Conservation (phyloP, 2,888 invertebrate genomes). For the Acronicta aceris region DNA sequence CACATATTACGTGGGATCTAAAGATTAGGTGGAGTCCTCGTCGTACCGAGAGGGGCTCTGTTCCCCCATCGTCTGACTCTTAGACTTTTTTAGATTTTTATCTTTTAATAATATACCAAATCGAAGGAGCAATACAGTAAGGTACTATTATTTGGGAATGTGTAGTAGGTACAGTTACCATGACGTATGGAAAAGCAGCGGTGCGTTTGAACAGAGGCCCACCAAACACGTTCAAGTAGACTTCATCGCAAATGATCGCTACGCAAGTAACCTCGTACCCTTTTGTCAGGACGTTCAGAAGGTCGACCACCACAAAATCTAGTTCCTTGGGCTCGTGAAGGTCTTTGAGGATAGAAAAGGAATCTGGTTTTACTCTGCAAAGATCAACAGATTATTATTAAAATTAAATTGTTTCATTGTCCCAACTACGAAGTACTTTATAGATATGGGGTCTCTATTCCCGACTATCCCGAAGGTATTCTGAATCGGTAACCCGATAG, state of each 20-base stretch:
- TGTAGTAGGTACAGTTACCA: slow-evolving; percentile 73
- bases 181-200: slow-evolving; percentile 82
- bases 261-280: slow-evolving; percentile 83
- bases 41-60: no score
- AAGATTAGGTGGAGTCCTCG: no score
- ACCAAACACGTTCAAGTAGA: slow-evolving; percentile 87
- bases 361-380: slow-evolving; percentile 62
- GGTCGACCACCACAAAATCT: slow-evolving; percentile 71
- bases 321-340: slow-evolving; percentile 70
- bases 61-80: no score
- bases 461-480: no score
- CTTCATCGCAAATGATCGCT: slow-evolving; percentile 85
- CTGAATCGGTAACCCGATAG: no score
- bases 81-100: no score
- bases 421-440: no score
- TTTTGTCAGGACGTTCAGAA: slow-evolving; percentile 66
- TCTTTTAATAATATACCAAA: no score
- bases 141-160: no score
- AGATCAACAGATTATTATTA: not conserved
- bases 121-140: no score
- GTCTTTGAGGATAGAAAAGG: slow-evolving; percentile 63
- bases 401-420: not conserved
- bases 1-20: no score
- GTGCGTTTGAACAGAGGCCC: slow-evolving; percentile 83
- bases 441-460: no score